These are phyloP conservation scores for Ibidorhyncha struthersii DNA, from an alignment of 2,113 vertebrate species.

Conservation along the genomic window DNA sequence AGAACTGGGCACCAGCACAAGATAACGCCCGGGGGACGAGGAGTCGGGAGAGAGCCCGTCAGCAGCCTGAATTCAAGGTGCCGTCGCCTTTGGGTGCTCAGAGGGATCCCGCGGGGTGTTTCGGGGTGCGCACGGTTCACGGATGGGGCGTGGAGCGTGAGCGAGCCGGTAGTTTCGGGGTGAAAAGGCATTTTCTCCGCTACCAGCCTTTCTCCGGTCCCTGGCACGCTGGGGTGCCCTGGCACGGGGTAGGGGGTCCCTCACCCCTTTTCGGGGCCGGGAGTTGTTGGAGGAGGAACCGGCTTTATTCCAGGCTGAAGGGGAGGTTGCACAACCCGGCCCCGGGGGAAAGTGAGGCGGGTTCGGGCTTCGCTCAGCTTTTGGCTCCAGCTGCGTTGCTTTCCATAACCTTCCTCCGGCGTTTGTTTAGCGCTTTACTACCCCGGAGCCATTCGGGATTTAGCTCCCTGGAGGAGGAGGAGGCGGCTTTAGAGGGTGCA, in stretches of 20 bases:
- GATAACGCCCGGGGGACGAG: neutral
- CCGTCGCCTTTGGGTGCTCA: neutral
- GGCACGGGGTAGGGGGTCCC: neutral
- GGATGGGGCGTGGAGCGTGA: rapidly evolving
- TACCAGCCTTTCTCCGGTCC: neutral
- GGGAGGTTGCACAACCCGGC: constrained; percentile 44
- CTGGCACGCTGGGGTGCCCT: neutral
- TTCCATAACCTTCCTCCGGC: constrained; percentile 1
- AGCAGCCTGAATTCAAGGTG: neutral
- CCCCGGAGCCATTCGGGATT: neutral
- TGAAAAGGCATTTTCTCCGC: neutral
- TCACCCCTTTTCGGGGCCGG: neutral
- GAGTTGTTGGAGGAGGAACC: neutral
- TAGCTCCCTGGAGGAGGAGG: neutral
- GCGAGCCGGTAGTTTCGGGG: neutral
- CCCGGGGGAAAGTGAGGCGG: constrained; percentile 30
- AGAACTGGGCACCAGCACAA: neutral
- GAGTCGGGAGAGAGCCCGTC: neutral
- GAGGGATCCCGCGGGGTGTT: neutral
- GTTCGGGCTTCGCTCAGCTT: constrained; percentile 33
- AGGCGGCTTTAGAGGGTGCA: neutral
- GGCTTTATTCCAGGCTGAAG: constrained; percentile 16
- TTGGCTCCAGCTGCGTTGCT: constrained; percentile 2
- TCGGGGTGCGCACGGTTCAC: rapidly evolving
- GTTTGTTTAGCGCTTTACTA: neutral